phyloP scores from a whole-genome alignment of 2,113 vertebrate species.

The Petroica traversi region DNA sequence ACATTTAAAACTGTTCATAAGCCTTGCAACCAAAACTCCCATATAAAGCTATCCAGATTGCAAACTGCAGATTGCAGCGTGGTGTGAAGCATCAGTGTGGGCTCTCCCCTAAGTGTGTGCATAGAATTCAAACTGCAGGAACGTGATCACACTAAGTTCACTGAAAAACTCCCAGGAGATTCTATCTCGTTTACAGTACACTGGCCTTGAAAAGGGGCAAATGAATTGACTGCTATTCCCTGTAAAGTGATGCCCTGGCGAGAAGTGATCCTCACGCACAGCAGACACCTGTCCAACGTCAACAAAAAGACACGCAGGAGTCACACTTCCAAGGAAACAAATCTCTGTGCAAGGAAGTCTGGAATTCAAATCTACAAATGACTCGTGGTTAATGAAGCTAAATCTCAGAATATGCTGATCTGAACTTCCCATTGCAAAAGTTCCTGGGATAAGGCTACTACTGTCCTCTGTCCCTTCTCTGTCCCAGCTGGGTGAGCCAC shows the following conservation, averaged over 20 bases:
- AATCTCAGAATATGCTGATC: not conserved
- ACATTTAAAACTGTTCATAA: not conserved
- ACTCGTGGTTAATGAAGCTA: not conserved
- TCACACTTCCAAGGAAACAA: not conserved
- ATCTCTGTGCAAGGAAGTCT: not conserved
- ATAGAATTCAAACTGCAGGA: not conserved
- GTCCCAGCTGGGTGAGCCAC: not conserved
- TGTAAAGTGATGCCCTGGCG: not conserved
- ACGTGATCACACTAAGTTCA: not conserved
- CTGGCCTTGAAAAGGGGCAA: not conserved
- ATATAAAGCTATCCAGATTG: not conserved
- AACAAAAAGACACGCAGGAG: not conserved
- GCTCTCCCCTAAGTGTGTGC: not conserved
- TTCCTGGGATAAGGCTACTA: not conserved
- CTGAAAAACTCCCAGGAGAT: not conserved
- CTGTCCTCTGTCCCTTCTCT: not conserved
- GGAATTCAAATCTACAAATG: not conserved
- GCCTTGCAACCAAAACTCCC: not conserved
- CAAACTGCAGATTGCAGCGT: not conserved
- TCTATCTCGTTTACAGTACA: not conserved
- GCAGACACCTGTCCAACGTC: not conserved
- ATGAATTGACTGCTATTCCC: not conserved
- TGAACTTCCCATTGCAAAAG: not conserved
- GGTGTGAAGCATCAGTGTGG: not conserved
- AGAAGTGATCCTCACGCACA: not conserved